A percentile compares a stretch with the other conserved stretches of the same genome.
These are phyloP conservation scores for Ptilonorhynchus violaceus DNA, from an alignment of 2,113 vertebrate genomes.

Conservation along the genomic window DNA sequence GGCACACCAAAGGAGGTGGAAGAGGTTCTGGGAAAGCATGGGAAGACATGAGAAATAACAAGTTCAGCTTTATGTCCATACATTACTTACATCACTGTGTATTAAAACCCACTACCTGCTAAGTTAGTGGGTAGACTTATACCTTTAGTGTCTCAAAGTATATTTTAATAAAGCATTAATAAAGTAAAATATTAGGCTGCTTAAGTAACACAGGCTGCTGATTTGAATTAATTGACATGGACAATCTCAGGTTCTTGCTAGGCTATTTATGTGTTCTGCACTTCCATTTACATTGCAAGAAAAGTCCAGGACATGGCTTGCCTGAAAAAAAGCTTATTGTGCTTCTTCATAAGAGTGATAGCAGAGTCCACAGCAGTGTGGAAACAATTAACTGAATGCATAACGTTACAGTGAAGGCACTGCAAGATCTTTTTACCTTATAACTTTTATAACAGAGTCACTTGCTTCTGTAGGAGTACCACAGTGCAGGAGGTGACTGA, in stretches of 20 bases:
- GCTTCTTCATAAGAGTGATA: slow-evolving; percentile 10
- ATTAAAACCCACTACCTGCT: background rate
- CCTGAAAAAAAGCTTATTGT: background rate
- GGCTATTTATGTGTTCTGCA: background rate
- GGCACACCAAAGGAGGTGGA: background rate
- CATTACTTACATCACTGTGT: background rate
- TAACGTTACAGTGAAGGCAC: background rate
- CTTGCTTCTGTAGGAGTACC: background rate
- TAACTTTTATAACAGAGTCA: background rate
- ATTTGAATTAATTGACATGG: background rate
- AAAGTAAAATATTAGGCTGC: background rate
- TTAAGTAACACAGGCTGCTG: background rate
- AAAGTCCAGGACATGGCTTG: background rate
- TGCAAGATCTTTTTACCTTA: background rate
- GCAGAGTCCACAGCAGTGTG: background rate
- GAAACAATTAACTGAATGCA: background rate
- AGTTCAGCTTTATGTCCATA: background rate
- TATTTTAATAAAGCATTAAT: background rate
- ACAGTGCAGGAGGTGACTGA: background rate
- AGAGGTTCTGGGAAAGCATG: background rate
- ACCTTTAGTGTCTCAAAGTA: background rate
- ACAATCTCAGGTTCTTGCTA: background rate
- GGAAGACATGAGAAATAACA: background rate
- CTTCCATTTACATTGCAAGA: background rate
- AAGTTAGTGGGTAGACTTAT: background rate